Evolutionary conservation across 2,797 vertebrate genomes (phyloP).

Genomic region (Emys orbicularis): DNA sequence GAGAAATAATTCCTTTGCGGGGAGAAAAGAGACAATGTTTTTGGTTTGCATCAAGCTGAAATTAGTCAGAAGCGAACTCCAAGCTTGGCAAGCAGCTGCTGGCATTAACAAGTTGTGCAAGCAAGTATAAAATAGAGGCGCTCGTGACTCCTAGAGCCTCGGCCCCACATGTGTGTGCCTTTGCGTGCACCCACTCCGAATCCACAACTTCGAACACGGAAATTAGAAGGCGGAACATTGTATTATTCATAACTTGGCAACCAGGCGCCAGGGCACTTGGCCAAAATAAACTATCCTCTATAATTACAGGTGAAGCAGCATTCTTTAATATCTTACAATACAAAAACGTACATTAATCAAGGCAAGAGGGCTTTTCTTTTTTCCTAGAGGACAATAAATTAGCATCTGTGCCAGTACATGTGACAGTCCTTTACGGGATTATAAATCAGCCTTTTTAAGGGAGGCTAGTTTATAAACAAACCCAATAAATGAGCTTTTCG

Average conservation of each 20-base stretch:
- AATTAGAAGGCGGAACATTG: conserved; percentile 76
- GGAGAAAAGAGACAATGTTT: conserved; percentile 54
- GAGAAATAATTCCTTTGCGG: conserved; percentile 69
- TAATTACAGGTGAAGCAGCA: conserved; percentile 79
- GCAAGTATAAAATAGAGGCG: conserved; percentile 79
- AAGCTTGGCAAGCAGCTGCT: conserved; percentile 75
- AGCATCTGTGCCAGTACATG: conserved; percentile 72
- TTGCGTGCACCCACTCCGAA: conserved; percentile 77
- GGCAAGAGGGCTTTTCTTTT: conserved; percentile 56
- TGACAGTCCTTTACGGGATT: conserved; percentile 74
- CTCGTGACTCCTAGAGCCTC: conserved; percentile 43
- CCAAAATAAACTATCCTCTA: conserved; percentile 75
- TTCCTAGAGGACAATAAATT: conserved; percentile 76
- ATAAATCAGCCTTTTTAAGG: conserved; percentile 67
- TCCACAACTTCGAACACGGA: conserved; percentile 77
- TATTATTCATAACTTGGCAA: conserved; percentile 81
- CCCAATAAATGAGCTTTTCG: conserved; percentile 43
- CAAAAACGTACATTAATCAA: conserved; percentile 79
- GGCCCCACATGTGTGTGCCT: conserved; percentile 50
- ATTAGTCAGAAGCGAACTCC: conserved; percentile 75
- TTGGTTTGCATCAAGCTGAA: conserved; percentile 76
- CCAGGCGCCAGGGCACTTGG: conserved; percentile 65
- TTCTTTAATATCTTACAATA: conserved; percentile 76
- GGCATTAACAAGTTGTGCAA: conserved; percentile 79
- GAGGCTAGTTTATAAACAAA: conserved; percentile 70